Evolutionary conservation across 2,888 invertebrate genomes (phyloP).

Genomic region (Prostheceraeus crozeri): DNA sequence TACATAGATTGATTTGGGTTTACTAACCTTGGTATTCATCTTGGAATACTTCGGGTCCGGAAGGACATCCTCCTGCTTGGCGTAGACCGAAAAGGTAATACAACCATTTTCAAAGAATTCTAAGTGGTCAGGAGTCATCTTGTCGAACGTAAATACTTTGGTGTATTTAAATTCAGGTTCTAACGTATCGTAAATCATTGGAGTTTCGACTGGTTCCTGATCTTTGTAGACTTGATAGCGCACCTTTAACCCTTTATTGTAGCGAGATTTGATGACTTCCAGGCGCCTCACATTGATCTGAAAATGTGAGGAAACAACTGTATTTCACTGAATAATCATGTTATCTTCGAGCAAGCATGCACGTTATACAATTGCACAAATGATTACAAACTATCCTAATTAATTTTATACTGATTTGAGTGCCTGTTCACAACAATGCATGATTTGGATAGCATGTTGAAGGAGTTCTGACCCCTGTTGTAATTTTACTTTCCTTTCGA

Average conservation of each 20-base stretch:
- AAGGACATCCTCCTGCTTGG: conserved; percentile 56
- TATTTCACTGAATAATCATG: neutral
- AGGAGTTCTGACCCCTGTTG: no score
- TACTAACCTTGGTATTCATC: no score
- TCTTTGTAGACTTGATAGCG: conserved; percentile 50
- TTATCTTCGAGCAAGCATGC: neutral
- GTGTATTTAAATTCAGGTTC: conserved; percentile 52
- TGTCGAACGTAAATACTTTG: conserved; percentile 46
- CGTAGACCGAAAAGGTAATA: conserved; percentile 54
- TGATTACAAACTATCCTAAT: no score
- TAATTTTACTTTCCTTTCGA: no score
- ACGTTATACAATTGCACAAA: no score
- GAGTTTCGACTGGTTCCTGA: conserved; percentile 46
- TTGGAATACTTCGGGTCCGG: no score
- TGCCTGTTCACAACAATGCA: no score
- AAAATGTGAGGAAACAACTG: conserved; percentile 3
- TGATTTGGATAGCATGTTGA: no score
- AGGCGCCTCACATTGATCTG: conserved; percentile 48
- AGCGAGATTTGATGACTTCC: conserved; percentile 51
- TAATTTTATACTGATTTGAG: no score
- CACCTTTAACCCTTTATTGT: conserved; percentile 50
- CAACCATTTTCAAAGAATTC: conserved; percentile 53
- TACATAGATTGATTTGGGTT: no score
- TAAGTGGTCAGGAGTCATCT: conserved; percentile 51
- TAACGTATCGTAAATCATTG: conserved; percentile 47